phyloP scores from a whole-genome alignment of 1,140 invertebrate species.

The Leptonema lineaticorne region DNA sequence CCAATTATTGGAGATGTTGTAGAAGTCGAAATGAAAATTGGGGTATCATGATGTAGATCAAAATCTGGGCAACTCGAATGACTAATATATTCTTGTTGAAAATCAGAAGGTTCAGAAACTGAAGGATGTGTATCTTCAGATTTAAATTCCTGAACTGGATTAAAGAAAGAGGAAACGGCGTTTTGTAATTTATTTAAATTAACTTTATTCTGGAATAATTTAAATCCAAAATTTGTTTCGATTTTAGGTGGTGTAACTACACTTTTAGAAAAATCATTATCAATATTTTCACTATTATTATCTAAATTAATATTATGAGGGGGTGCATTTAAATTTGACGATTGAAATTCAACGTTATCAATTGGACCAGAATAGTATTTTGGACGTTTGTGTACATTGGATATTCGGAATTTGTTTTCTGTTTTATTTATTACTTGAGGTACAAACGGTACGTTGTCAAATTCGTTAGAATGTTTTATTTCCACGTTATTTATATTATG shows the following conservation, averaged over 20 bases:
- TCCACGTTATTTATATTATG: too few relatives aligned
- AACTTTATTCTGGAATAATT: constrained; percentile 43
- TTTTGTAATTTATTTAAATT: constrained; percentile 54
- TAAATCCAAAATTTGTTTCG: neutral
- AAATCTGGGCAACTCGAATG: neutral
- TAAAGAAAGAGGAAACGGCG: constrained; percentile 53
- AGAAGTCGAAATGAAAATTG: neutral
- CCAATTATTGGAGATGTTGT: neutral
- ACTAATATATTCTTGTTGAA: neutral
- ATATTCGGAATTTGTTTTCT: constrained; percentile 48
- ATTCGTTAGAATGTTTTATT: too few relatives aligned
- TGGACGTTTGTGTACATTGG: constrained; percentile 46
- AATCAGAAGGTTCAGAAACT: neutral
- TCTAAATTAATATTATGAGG: neutral
- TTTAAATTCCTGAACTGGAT: constrained; percentile 41
- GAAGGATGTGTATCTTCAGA: neutral
- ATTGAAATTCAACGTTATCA: constrained; percentile 46
- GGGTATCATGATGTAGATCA: neutral
- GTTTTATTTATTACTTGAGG: constrained; percentile 45
- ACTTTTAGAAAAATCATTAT: too few relatives aligned
- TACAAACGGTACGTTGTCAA: neutral
- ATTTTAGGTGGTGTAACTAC: neutral
- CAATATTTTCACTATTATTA: neutral
- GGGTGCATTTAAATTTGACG: neutral
- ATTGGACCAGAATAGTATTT: constrained; percentile 56